These are phyloP conservation scores for Tyrannus savana DNA, from an alignment of 2,113 vertebrate genomes.

Conservation along the genomic window DNA sequence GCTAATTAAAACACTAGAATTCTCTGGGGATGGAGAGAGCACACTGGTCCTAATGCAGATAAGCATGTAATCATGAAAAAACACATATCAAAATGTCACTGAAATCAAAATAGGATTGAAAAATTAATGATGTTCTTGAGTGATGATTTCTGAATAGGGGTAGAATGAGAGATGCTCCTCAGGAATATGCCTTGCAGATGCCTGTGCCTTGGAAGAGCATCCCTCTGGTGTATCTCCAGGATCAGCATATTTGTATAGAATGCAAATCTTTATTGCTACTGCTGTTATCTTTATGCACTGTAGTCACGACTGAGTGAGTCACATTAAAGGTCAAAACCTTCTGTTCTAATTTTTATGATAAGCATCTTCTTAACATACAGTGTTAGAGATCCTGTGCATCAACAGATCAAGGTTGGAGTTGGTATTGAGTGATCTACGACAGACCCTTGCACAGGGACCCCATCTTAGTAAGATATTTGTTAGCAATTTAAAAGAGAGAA, in stretches of 20 bases:
- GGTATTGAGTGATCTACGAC: not conserved
- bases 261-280: conserved; percentile 5
- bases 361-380: not conserved
- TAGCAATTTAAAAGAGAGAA: not conserved
- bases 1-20: not conserved
- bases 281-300: conserved; percentile 18
- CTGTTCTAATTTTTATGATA: conserved; percentile 30
- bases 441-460: not conserved
- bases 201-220: not conserved
- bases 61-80: not conserved
- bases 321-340: conserved; percentile 44
- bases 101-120: not conserved
- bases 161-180: not conserved
- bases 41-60: not conserved
- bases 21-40: not conserved
- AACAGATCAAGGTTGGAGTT: not conserved
- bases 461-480: not conserved
- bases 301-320: conserved; percentile 19
- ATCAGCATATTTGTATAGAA: conserved; percentile 41
- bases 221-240: conserved; percentile 28
- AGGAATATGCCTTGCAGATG: not conserved
- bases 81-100: not conserved
- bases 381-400: not conserved
- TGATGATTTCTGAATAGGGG: not conserved
- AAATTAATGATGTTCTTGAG: not conserved